Evolutionary conservation across 2,113 vertebrate genomes (phyloP).

Genomic region (Gymnocephalus cernua): DNA sequence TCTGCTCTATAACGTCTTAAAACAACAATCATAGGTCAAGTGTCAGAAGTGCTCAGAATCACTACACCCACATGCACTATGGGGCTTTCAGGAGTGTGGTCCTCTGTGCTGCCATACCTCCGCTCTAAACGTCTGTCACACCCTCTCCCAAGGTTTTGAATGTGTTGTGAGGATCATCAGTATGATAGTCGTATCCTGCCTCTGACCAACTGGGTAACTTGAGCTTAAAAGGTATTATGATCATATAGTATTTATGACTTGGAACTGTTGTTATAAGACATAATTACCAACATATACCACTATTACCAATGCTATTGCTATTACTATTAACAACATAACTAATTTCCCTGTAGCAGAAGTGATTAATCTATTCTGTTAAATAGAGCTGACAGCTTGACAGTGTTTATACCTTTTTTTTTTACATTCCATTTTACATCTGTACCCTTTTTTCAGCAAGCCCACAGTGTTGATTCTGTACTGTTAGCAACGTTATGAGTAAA

Average conservation of each 20-base stretch:
- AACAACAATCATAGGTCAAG: not conserved
- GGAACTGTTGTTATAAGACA: not conserved
- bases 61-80: not conserved
- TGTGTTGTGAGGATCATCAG: not conserved
- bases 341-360: not conserved
- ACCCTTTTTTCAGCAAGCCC: too few species aligned
- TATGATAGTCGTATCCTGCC: slow-evolving; percentile 2
- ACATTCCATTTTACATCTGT: too few species aligned
- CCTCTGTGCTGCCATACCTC: not conserved
- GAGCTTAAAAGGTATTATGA: not conserved
- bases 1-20: not conserved
- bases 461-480: too few species aligned
- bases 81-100: not conserved
- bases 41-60: not conserved
- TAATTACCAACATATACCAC: not conserved
- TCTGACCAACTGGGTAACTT: not conserved
- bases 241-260: not conserved
- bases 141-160: slow-evolving; percentile 17
- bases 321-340: not conserved
- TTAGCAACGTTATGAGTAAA: too few species aligned
- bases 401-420: not conserved
- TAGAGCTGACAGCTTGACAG: not conserved
- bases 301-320: not conserved
- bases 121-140: slow-evolving; percentile 7
- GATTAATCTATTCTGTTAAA: not conserved